phyloP scores from a whole-genome alignment of 1,140 invertebrate genomes.

The Aphis gossypii region DNA sequence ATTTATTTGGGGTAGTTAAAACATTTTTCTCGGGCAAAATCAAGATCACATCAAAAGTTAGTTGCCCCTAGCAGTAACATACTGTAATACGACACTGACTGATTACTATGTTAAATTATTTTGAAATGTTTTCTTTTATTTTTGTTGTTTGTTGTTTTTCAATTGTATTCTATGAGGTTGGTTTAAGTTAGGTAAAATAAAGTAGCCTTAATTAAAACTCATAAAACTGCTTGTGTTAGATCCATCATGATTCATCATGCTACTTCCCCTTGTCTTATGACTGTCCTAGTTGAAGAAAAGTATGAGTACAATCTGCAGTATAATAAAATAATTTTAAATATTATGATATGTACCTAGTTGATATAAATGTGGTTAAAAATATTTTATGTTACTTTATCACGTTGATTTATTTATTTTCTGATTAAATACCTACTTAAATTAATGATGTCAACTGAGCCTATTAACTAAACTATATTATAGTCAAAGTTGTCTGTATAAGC shows the following conservation, averaged over 20 bases:
- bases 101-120: constrained; percentile 3
- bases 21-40: neutral
- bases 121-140: neutral
- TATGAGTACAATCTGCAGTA: neutral
- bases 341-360: neutral
- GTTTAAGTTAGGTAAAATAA: neutral
- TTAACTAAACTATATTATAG: too few species aligned
- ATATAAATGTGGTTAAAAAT: constrained; percentile 6
- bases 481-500: too few species aligned
- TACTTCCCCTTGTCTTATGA: neutral
- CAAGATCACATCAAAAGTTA: neutral
- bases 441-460: neutral
- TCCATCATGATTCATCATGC: constrained; percentile 17
- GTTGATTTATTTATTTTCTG: neutral
- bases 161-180: neutral
- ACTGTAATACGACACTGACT: neutral
- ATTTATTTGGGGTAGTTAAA: neutral
- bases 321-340: neutral
- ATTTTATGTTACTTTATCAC: neutral
- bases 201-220: neutral
- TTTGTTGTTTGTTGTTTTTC: neutral
- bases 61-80: neutral
- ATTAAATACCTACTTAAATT: neutral
- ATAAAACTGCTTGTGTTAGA: neutral
- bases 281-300: neutral